Percentiles rank a stretch among this genome's conserved stretches.
These are phyloP conservation scores for Muscicapa comitata DNA, from an alignment of 2,797 vertebrate genomes.

Conservation along the genomic window DNA sequence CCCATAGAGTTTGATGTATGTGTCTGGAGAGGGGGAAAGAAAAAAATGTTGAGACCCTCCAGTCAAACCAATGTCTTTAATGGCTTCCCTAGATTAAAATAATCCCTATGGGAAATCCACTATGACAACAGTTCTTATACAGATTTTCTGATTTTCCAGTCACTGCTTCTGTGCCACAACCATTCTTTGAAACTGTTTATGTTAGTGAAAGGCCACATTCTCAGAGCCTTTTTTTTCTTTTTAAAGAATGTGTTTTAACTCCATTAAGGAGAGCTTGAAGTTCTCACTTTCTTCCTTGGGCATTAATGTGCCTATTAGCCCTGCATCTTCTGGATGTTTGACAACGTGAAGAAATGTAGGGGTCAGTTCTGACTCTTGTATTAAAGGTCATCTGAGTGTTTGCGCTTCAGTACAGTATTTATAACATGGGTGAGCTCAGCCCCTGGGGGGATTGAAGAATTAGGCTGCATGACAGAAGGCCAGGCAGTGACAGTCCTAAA, in stretches of 20 bases:
- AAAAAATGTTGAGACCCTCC: slow-evolving; percentile 14
- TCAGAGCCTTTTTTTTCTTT: not conserved
- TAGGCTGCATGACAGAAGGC: not conserved
- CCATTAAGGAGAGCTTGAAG: slow-evolving; percentile 43
- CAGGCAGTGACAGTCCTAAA: not conserved
- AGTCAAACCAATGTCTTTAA: slow-evolving; percentile 64
- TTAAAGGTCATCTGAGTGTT: not conserved
- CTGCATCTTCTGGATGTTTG: slow-evolving; percentile 26
- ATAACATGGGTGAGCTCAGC: not conserved
- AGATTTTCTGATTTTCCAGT: slow-evolving; percentile 72
- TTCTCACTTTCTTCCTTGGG: slow-evolving; percentile 32
- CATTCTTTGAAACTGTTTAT: slow-evolving; percentile 64
- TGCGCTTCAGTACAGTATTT: slow-evolving; percentile 7
- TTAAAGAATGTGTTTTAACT: slow-evolving; percentile 21
- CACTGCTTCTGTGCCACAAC: slow-evolving; percentile 57
- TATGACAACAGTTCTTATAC: slow-evolving; percentile 68
- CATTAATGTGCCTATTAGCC: slow-evolving; percentile 1
- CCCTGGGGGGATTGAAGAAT: not conserved
- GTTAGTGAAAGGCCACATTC: slow-evolving; percentile 59
- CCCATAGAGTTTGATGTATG: slow-evolving; percentile 65
- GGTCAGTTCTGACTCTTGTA: not conserved
- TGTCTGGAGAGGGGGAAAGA: slow-evolving; percentile 38
- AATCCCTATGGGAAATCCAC: slow-evolving; percentile 75
- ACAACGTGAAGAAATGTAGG: slow-evolving; percentile 2
- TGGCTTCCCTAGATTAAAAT: slow-evolving; percentile 72